Evolutionary conservation across 2,113 vertebrate genomes (phyloP), one percentile per base, ranked within the genome.

Genomic region (Scomber scombrus): DNA sequence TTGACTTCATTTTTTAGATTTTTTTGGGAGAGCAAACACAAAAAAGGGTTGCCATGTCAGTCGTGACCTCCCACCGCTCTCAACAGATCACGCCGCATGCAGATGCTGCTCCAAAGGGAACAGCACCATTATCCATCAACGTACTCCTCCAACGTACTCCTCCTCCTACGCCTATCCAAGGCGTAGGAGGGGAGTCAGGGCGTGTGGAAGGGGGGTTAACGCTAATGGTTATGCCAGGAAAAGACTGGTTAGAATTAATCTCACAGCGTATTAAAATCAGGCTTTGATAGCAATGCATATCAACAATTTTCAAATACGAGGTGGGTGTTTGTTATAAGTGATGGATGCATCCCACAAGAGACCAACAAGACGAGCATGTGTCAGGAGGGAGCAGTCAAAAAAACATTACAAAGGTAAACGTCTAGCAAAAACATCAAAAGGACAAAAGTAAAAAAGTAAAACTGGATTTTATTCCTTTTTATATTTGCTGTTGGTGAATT

Each of bases 61-160:
- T 91, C 75, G 81, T 90, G 89, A 91, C 87, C 90, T 93, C 92
- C 91, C 82, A 93, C 90, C 79, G 85, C 85, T 89, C 86, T 87
- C 84, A 1, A 70, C 84, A 88, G 72, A 90, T 91, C 78, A 77
- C 88, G 88, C 78, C 63, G 89, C 86, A 61, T 80, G 81, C 76
- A 85, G 84, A 88, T 83, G 82, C 82, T 61, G 77, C 81, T 88
- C 84, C 81, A 73, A 82, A 88, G 78, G 85, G 77, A 91, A 86
- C 31, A 75, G 76, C 85, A 71, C 85, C 87, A 86, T 89, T 91
- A 94, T 91, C 90, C 88, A 91, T 89, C 88, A 88, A 54, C 84
- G n/a, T n/a, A n/a, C n/a, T n/a, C n/a, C n/a, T n/a, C n/a, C n/a
- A n/a, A n/a, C n/a, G n/a, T n/a, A n/a, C n/a, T n/a, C n/a, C n/a